phyloP scores from a whole-genome alignment of 2,797 vertebrate species.

The Crotalus adamanteus region DNA sequence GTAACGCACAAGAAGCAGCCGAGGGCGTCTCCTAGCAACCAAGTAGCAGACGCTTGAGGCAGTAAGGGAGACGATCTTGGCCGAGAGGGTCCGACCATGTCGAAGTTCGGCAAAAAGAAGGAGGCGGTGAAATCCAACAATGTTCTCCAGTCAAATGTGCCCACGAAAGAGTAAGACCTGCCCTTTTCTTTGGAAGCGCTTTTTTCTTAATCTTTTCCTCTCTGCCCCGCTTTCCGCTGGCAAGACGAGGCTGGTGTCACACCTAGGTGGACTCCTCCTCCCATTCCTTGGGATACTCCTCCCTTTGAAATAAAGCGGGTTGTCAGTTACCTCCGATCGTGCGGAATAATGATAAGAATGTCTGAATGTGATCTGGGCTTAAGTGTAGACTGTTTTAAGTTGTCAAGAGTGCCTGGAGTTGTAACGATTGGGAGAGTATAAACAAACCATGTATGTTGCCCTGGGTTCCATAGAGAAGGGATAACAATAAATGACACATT shows the following conservation, averaged over 20 bases:
- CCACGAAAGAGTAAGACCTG: conserved; percentile 16
- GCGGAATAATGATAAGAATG: too few species aligned
- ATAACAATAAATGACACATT: background rate
- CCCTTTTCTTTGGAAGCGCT: background rate
- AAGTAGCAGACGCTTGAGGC: background rate
- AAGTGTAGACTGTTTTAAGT: background rate
- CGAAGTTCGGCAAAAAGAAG: conserved; percentile 26
- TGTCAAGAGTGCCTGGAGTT: background rate
- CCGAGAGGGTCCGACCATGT: background rate
- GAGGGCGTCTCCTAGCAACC: conserved; percentile 14
- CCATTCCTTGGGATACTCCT: background rate
- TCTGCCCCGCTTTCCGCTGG: background rate
- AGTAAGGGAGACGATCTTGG: too few species aligned
- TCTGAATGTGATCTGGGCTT: background rate
- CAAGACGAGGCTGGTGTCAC: background rate
- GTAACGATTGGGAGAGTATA: too few species aligned
- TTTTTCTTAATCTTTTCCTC: background rate
- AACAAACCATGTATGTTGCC: background rate
- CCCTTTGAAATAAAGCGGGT: background rate
- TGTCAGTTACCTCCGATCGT: background rate
- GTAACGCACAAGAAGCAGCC: background rate
- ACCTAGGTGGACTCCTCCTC: background rate
- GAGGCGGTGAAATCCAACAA: conserved; percentile 18
- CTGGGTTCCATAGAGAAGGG: background rate
- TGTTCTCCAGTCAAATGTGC: background rate